Conservation (phyloP, 2,888 invertebrate species). For the Diploptera punctata region DNA sequence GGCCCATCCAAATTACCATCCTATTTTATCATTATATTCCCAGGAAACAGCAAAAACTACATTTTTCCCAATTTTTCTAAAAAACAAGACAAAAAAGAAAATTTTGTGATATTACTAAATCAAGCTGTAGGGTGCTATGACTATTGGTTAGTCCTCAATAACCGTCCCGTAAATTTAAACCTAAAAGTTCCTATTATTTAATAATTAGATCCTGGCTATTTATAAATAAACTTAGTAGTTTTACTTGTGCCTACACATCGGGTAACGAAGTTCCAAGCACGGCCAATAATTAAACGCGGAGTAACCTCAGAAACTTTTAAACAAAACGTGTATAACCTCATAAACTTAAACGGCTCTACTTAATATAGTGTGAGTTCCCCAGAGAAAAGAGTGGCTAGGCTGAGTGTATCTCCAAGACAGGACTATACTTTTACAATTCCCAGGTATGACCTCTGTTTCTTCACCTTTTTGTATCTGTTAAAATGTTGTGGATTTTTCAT, state of each 20-base stretch:
- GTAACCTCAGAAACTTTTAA: conserved; percentile 5
- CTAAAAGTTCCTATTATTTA: conserved; percentile 29
- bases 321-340: no score
- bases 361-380: background rate
- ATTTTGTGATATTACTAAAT: conserved; percentile 9
- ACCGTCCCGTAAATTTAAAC: conserved; percentile 23
- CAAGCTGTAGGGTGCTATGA: conserved; percentile 27
- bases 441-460: no score
- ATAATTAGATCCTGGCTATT: conserved; percentile 26
- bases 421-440: no score
- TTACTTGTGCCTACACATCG: conserved; percentile 22
- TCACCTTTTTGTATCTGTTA: no score
- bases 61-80: background rate
- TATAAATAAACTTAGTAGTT: conserved; percentile 17
- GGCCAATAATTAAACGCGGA: conserved; percentile 1
- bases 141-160: conserved; percentile 20
- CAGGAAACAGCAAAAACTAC: background rate
- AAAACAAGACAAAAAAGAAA: background rate
- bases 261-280: conserved; percentile 9
- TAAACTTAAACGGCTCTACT: conserved; percentile 11
- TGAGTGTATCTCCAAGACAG: background rate
- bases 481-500: no score
- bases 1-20: conserved; percentile 4
- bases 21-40: background rate
- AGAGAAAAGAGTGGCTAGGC: background rate